Base-by-base conservation (phyloP, 2,797 vertebrate genomes). In the Antennarius maculatus region DNA sequence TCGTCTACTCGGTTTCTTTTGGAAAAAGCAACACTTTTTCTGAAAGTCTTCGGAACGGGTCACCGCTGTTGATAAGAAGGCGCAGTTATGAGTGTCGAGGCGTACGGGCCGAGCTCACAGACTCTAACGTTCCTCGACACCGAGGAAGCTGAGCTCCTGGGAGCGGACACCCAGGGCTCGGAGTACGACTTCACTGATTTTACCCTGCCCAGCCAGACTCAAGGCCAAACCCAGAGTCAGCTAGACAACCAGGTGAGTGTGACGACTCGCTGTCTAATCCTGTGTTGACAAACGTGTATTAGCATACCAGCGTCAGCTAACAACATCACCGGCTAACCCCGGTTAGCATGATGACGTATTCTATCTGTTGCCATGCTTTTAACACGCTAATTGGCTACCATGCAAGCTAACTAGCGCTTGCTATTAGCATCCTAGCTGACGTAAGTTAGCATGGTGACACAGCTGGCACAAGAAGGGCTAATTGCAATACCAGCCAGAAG, bases 111-210 rank as follows among this genome's bases (percentile, higher is more conserved):
- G 89, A 98, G 96, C 90, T 98, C 96, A 54, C 96, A 98, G 91
- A 97, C 96, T 49, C 96, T 98, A 91, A 98, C 96, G 86, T 97
- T 98, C 90, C 91, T 97, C 87, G 96, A 98, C 94, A 96, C 96
- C 15, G 96, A 97, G 90, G 96, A 97, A 92, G 91, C 95, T 77
- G 96, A 97, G 91, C 86, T 97, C 82, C 94, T 98, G 23, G 96
- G 95, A 63, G 96, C 96, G 18, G 96, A 98, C 85, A 97, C 96
- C 0, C 96, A 97, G 86, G 96, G 96, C 84, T 97, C 96, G 58
- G 96, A 97, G 88, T 98, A 95, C 88, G 96, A 98, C 86, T 98
- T 97, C 86, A 98, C 96, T 77, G 96, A 98, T 87, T 98, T 98
- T 76, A 97, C 97, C 10, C 89, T 97, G 2, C 96, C 96, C 50